A percentile compares a stretch with the other conserved stretches of the same genome.
phyloP scores from a whole-genome alignment of 2,888 invertebrate genomes.

The Drosophila maculinotata region DNA sequence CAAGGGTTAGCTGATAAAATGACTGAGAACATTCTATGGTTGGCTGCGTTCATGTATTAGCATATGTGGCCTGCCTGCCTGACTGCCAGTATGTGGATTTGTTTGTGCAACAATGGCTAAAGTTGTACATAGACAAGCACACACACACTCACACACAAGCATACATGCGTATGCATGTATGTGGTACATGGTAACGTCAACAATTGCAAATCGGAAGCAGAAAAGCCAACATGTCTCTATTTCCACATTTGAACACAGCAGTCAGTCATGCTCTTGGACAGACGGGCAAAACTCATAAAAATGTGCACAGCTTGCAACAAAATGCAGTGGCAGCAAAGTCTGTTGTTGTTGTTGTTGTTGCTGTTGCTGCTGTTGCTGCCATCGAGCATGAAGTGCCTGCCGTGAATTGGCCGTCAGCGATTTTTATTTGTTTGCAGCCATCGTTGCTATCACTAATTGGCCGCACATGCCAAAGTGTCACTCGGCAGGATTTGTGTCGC shows the following conservation, averaged over 20 bases:
- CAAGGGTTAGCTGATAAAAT: no score
- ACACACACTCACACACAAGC: constrained; percentile 15
- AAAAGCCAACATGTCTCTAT: constrained; percentile 80
- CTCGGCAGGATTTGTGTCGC: constrained; percentile 9
- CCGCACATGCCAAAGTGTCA: constrained; percentile 79
- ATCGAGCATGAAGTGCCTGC: constrained; percentile 29
- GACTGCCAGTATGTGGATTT: constrained; percentile 26
- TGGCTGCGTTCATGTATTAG: constrained; percentile 72
- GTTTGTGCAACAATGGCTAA: constrained; percentile 67
- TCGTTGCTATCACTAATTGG: constrained; percentile 72
- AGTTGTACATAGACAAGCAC: constrained; percentile 34
- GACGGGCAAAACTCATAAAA: constrained; percentile 72
- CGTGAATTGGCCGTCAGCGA: constrained; percentile 68
- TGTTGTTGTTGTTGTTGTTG: constrained; percentile 32
- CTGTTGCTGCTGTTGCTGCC: constrained; percentile 13
- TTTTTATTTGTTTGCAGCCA: constrained; percentile 62
- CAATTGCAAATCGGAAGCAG: constrained; percentile 75
- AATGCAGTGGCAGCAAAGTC: constrained; percentile 60
- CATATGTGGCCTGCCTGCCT: constrained; percentile 62
- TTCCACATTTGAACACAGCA: constrained; percentile 68
- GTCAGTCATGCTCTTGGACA: constrained; percentile 46
- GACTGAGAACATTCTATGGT: constrained; percentile 47
- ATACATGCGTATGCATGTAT: constrained; percentile 21
- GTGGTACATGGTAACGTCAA: constrained; percentile 58
- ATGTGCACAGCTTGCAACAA: constrained; percentile 76